These are phyloP conservation scores for Cherax quadricarinatus DNA, from an alignment of 1,140 invertebrate genomes.

Conservation along the genomic window DNA sequence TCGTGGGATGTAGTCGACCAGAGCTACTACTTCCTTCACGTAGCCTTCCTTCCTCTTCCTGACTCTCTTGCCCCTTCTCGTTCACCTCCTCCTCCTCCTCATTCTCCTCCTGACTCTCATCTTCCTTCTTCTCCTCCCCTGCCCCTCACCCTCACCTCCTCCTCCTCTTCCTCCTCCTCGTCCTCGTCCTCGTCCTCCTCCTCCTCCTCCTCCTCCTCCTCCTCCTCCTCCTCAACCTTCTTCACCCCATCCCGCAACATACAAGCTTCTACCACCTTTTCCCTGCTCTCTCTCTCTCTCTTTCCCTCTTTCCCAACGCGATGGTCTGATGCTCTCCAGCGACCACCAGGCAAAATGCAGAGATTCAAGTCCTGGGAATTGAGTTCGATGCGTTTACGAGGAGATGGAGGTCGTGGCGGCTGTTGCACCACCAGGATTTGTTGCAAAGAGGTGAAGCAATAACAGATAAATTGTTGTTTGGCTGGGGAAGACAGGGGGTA, in stretches of 20 bases:
- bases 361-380: constrained; percentile 61
- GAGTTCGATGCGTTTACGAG: constrained; percentile 62
- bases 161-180: neutral
- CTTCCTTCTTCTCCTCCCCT: neutral
- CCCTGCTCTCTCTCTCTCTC: neutral
- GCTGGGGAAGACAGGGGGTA: constrained; percentile 49
- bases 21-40: constrained; percentile 12
- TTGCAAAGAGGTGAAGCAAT: constrained; percentile 63
- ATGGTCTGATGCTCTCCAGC: constrained; percentile 32
- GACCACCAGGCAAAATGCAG: constrained; percentile 56
- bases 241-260: neutral
- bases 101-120: neutral
- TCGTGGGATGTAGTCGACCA: constrained; percentile 46
- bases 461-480: constrained; percentile 67
- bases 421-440: constrained; percentile 64
- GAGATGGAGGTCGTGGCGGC: constrained; percentile 62
- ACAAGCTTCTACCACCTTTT: neutral
- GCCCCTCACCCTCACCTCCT: neutral
- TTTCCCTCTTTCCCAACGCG: neutral
- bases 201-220: neutral
- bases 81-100: neutral
- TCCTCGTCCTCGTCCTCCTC: neutral
- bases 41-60: neutral
- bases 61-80: neutral
- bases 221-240: neutral